phyloP scores from a whole-genome alignment of 2,113 vertebrate genomes.

The Pteruthius melanotis region DNA sequence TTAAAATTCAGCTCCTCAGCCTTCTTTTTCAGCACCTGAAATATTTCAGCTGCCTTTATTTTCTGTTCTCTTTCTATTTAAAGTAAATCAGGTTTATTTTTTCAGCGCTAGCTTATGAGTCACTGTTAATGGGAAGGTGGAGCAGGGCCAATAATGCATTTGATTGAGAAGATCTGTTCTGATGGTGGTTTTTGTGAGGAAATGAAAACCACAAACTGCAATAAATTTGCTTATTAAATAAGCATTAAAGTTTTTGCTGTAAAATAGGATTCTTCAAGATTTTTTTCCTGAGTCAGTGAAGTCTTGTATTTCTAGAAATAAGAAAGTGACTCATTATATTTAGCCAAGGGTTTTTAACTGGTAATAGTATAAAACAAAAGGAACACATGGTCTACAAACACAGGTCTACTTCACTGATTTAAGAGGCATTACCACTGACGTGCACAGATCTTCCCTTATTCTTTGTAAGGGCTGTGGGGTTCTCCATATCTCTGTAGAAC shows the following conservation, averaged over 20 bases:
- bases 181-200: not conserved
- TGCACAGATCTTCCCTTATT: not conserved
- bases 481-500: not conserved
- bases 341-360: not conserved
- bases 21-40: not conserved
- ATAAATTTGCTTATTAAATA: constrained; percentile 26
- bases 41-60: not conserved
- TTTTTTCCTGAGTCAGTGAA: not conserved
- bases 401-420: not conserved
- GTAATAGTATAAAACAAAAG: not conserved
- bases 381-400: not conserved
- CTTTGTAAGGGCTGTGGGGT: not conserved
- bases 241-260: not conserved
- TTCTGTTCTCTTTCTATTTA: constrained; percentile 7
- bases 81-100: not conserved
- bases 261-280: not conserved
- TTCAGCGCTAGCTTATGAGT: not conserved
- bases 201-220: not conserved
- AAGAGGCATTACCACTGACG: not conserved
- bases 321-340: not conserved
- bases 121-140: not conserved
- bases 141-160: not conserved
- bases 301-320: not conserved
- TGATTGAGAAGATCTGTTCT: constrained; percentile 6
- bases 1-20: constrained; percentile 18